Evolutionary conservation across 2,888 invertebrate species (phyloP).

Genomic region (Habrosyne pyritoides): DNA sequence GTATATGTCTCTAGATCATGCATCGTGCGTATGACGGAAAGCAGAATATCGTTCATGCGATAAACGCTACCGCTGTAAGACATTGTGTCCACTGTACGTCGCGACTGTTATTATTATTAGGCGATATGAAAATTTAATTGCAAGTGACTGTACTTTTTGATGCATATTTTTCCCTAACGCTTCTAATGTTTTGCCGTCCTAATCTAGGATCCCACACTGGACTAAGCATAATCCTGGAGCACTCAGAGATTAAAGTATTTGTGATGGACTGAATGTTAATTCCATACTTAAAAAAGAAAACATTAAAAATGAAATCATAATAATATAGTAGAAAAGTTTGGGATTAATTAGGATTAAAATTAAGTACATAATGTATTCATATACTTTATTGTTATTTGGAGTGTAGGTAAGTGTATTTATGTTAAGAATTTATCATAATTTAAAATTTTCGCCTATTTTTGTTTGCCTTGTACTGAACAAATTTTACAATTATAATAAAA

Average conservation of each 20-base stretch:
- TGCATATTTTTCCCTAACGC: not conserved
- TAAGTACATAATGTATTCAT: no score
- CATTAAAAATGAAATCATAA: not conserved
- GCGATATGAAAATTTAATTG: conserved; percentile 9
- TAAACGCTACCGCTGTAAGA: conserved; percentile 29
- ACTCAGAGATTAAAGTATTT: not conserved
- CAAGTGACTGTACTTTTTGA: not conserved
- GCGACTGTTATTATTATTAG: conserved; percentile 7
- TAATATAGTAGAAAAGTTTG: no score
- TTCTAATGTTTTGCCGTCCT: not conserved
- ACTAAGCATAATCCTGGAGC: not conserved
- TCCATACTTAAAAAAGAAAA: not conserved
- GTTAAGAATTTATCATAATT: no score
- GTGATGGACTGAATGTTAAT: not conserved
- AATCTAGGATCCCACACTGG: not conserved
- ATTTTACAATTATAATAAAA: no score
- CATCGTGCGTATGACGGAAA: conserved; percentile 56
- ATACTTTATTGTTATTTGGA: no score
- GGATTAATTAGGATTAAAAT: not conserved
- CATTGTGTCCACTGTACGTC: conserved; percentile 25
- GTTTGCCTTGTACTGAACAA: no score
- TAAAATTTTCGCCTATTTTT: no score
- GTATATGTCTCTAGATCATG: not conserved
- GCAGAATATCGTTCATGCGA: conserved; percentile 51
- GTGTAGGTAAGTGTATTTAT: no score